Evolutionary conservation across 2,888 invertebrate species (phyloP), one percentile per base, ranked within the genome.

Genomic region (Meliscaeva auricollis): DNA sequence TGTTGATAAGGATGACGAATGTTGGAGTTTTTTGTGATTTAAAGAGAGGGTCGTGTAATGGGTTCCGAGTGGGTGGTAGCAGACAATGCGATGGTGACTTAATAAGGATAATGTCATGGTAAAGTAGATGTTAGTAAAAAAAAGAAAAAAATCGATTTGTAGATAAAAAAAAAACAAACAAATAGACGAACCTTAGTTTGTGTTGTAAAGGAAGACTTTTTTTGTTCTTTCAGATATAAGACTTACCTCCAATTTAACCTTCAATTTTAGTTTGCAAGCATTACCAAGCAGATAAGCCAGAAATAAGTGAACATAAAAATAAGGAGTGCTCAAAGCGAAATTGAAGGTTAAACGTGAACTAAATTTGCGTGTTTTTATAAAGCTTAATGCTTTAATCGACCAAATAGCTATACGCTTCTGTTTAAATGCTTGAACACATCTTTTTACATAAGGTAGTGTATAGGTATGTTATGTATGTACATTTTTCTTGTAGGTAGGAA

Each of bases 1-100:
- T 85, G 85, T 85, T 85, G 85, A 85, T 76, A 81, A 78, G 78
- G 46, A 76, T 75, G 76, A 76, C 80, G 72, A 84, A 72, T 81
- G 76, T 69, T 54, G 62, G 54, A 32, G 44, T 73, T 76, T 66
- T 69, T 77, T 35, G 20, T 48, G 46, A 48, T 54, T 46, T 66
- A 48, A 32, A 7, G 7, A 4, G 22, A 15, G 50, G 44, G 17
- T 15, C 32, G 15, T 11, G 74, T 26, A 38, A 58, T 22, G 26
- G 15, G 17, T 52, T 48, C 11, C 15, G 20, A 32, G 15, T 15
- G 69, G 46, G 22, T 22, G 48, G 41, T 9, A 13, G 17, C 13
- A 58, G 64, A 35, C 64, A 74, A 70, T 64, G 70, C 26, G 26
- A 26, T 38, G 74, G 58, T 70, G 70, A 84, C 74, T 84, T 84